phyloP scores from a whole-genome alignment of 2,888 invertebrate species.

The Zele albiditarsus region DNA sequence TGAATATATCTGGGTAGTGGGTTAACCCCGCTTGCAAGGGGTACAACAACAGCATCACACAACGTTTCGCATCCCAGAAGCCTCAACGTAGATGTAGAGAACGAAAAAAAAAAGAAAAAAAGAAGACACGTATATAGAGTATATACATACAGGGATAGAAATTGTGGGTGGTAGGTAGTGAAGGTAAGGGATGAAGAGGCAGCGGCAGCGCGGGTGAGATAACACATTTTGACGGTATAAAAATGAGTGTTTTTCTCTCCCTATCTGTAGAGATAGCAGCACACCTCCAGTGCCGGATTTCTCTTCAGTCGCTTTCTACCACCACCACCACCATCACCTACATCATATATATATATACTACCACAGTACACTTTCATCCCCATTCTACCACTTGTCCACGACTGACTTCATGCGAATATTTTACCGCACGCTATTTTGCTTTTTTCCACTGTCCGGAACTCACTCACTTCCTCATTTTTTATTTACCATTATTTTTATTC shows the following conservation, averaged over 20 bases:
- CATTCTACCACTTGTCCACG: neutral
- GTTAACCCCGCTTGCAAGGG: constrained; percentile 69
- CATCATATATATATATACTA: constrained; percentile 45
- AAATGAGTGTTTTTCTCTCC: constrained; percentile 73
- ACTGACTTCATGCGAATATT: neutral
- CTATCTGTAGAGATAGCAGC: constrained; percentile 69
- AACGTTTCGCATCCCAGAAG: constrained; percentile 41
- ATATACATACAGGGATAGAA: too few relatives aligned
- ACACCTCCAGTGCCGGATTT: constrained; percentile 60
- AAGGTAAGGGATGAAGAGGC: constrained; percentile 44
- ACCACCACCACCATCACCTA: constrained; percentile 29
- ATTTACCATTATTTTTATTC: neutral
- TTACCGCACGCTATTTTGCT: neutral
- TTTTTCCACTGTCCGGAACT: neutral
- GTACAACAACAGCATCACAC: constrained; percentile 24
- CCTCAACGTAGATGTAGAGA: constrained; percentile 42
- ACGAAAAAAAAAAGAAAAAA: constrained; percentile 39
- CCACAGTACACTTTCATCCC: constrained; percentile 15
- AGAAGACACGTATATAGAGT: constrained; percentile 35
- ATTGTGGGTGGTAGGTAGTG: constrained; percentile 24
- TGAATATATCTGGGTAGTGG: constrained; percentile 67
- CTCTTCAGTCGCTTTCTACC: constrained; percentile 38
- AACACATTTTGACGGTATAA: constrained; percentile 73
- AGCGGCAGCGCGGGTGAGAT: constrained; percentile 66
- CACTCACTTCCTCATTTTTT: neutral